phyloP scores from a whole-genome alignment of 2,797 vertebrate species.

The Alca torda region DNA sequence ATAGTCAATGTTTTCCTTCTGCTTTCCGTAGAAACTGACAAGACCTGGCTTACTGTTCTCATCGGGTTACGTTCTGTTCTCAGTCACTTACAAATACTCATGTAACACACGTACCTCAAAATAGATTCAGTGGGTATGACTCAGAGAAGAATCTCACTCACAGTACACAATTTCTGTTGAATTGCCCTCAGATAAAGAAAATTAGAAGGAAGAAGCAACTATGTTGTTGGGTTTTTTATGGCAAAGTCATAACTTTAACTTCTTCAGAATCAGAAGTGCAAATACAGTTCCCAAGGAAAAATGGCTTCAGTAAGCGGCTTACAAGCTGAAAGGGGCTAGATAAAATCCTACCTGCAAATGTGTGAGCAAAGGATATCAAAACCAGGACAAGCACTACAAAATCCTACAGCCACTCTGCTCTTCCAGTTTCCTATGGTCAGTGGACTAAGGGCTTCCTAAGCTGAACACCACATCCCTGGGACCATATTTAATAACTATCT shows the following conservation, averaged over 20 bases:
- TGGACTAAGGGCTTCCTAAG: background rate
- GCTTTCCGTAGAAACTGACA: background rate
- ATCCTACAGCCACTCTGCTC: background rate
- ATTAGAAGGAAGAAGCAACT: background rate
- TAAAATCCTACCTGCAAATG: background rate
- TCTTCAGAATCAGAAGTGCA: background rate
- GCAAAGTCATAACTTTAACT: background rate
- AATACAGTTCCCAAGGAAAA: background rate
- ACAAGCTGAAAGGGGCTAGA: background rate
- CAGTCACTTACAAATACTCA: background rate
- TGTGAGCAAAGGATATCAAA: background rate
- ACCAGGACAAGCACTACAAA: background rate
- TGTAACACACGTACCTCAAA: background rate
- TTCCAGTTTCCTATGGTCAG: background rate
- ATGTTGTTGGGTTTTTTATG: rapidly evolving
- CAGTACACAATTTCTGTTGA: background rate
- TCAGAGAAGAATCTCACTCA: background rate
- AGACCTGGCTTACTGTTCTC: background rate
- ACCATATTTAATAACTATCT: background rate
- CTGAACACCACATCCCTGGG: background rate
- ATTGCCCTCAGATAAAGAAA: background rate
- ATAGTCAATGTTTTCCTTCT: background rate
- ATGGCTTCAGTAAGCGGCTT: background rate
- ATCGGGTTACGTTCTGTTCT: background rate
- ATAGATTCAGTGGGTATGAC: background rate